phyloP scores from a whole-genome alignment of 2,113 vertebrate genomes.

The Colistium nudipinnis region DNA sequence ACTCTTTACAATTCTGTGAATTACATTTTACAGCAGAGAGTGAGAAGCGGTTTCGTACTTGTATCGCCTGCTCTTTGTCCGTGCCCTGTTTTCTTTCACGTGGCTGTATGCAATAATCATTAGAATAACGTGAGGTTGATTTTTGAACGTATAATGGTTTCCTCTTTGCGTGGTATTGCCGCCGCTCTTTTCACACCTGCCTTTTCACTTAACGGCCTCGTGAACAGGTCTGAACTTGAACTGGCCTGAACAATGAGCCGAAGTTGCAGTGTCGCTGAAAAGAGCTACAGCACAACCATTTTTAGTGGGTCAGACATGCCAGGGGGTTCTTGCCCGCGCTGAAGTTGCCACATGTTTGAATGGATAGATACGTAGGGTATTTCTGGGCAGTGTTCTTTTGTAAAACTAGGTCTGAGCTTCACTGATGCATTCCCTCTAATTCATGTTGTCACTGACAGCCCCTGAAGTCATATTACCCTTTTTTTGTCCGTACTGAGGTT shows the following conservation, averaged over 20 bases:
- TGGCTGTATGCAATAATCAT: slow-evolving; percentile 4
- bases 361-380: neutral
- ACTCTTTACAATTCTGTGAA: slow-evolving; percentile 22
- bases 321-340: slow-evolving; percentile 3
- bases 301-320: neutral
- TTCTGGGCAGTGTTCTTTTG: neutral
- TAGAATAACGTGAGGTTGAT: neutral
- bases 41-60: neutral
- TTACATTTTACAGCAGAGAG: slow-evolving; percentile 18
- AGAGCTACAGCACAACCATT: neutral
- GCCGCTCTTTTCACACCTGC: slow-evolving; percentile 1
- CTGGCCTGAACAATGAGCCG: neutral
- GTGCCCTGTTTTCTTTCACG: neutral
- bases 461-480: slow-evolving; percentile 51
- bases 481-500: slow-evolving; percentile 68
- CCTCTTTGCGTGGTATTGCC: neutral
- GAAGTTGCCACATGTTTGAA: slow-evolving; percentile 5
- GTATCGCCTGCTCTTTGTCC: neutral
- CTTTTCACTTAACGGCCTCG: neutral
- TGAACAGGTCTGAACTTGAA: slow-evolving; percentile 31
- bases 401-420: slow-evolving; percentile 7
- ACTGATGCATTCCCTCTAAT: slow-evolving; percentile 34
- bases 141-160: slow-evolving; percentile 6
- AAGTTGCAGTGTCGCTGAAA: slow-evolving; percentile 25
- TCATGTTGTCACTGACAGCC: slow-evolving; percentile 50